phyloP scores from a whole-genome alignment of 2,888 invertebrate species.

The Lordiphosa andalusiaca region DNA sequence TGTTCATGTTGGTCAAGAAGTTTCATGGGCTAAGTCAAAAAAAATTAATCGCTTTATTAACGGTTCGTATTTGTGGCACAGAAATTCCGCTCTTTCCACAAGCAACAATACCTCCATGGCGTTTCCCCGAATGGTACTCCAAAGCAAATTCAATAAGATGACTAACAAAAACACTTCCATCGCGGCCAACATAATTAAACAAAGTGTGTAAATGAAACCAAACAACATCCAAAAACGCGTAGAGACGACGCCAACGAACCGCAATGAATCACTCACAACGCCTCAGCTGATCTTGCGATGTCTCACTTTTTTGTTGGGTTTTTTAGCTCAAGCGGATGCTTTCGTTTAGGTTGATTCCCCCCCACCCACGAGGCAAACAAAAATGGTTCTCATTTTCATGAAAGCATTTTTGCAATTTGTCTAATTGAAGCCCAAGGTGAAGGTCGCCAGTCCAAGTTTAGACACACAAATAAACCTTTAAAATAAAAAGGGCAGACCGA shows the following conservation, averaged over 20 bases:
- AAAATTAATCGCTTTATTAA: too few relatives aligned
- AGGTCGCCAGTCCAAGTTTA: conserved; percentile 53
- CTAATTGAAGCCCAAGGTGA: conserved; percentile 71
- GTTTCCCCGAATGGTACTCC: neutral
- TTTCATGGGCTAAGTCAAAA: too few relatives aligned
- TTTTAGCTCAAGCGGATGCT: conserved; percentile 20
- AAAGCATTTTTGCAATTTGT: conserved; percentile 61
- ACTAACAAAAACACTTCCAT: conserved; percentile 1
- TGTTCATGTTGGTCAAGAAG: too few relatives aligned
- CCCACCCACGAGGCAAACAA: neutral
- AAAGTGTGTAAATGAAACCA: conserved; percentile 23
- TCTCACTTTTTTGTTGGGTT: neutral
- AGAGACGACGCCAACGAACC: conserved; percentile 12
- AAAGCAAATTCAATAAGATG: neutral
- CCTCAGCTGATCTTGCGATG: conserved; percentile 52
- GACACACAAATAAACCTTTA: conserved; percentile 39
- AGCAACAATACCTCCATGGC: neutral
- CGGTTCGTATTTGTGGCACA: too few relatives aligned
- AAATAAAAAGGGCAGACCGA: conserved; percentile 7
- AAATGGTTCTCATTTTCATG: conserved; percentile 51
- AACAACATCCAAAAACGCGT: neutral
- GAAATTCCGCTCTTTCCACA: too few relatives aligned
- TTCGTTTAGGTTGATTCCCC: conserved; percentile 25
- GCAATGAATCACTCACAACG: conserved; percentile 25
- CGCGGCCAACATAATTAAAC: neutral